Base-by-base conservation (phyloP, 2,888 invertebrate species). In the Drosophila mettleri region DNA sequence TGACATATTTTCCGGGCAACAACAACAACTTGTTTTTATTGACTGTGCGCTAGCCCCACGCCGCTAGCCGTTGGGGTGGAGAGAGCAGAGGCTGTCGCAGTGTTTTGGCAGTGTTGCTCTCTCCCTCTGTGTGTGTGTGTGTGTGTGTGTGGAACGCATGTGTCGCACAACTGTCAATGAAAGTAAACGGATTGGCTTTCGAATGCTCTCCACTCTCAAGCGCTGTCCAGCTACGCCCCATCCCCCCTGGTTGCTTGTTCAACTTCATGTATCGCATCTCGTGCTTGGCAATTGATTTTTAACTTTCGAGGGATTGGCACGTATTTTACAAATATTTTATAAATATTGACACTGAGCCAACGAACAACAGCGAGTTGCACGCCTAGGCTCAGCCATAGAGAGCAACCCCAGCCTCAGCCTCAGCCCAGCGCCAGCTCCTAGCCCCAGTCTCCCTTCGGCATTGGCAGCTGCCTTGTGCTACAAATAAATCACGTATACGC, bases 121-220 rank as follows among this genome's bases (percentile, higher is more conserved):
- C 36, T 3, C 16, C 16, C 36, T 7, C 12, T 18, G 20, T 39
- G 20, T 22, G 39, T 41, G 22, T 41, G 41, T 22, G 39, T 41
- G 24, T 22, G 41, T n/a, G 41, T 43, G 24, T n/a, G 43, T 58
- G 38, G 33, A 70, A 85, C 80, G 83, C 88, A 83, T 87, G 82
- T 83, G 83, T 83, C 83, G 88, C 83, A 78, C 78, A 87, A 82
- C 86, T 87, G 83, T 85, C 86, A 87, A 80, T 86, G 83, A 74
- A 77, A 86, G 83, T 87, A 79, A 87, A 87, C 88, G 83, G 88
- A 88, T 88, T 88, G 84, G 81, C 88, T 85, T 74, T 70, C 78
- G 74, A 85, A 79, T 74, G 55, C 58, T 81, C 70, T 62, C 64
- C 79, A 63, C 66, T 63, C 41, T 12, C 57, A 53, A 49, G 43